Conservation (phyloP, 2,797 vertebrate genomes). For the Gymnopithys bicolor region DNA sequence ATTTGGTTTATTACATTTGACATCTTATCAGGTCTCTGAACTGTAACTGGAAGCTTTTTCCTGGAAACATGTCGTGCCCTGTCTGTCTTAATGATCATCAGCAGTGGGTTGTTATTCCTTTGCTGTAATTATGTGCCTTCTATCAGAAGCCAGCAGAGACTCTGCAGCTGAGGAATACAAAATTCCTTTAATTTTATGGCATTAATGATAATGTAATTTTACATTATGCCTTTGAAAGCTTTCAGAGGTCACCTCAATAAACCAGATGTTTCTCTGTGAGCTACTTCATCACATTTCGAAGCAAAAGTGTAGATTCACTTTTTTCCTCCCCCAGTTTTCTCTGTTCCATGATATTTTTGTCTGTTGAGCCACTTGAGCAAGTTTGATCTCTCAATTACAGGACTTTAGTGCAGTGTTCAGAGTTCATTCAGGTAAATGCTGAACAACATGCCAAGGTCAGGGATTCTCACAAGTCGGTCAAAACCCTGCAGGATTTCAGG, state of each 20-base stretch:
- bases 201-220: background rate
- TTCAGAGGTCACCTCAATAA: background rate
- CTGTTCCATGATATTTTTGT: background rate
- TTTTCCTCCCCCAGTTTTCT: accelerated
- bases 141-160: background rate
- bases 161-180: background rate
- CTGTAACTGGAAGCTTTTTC: background rate
- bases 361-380: accelerated
- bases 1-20: constrained; percentile 37
- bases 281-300: background rate
- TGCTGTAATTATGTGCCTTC: background rate
- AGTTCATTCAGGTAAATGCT: background rate
- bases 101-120: background rate
- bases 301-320: background rate
- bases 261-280: background rate
- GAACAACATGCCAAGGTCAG: background rate
- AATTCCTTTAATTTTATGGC: background rate
- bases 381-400: background rate
- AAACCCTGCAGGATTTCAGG: background rate
- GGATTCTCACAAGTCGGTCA: background rate
- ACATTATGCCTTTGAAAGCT: background rate
- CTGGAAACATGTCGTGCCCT: background rate
- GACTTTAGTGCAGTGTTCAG: background rate
- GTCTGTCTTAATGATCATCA: background rate
- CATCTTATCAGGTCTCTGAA: background rate